Base-by-base conservation (phyloP, 2,888 invertebrate species). In the Latheticus oryzae region DNA sequence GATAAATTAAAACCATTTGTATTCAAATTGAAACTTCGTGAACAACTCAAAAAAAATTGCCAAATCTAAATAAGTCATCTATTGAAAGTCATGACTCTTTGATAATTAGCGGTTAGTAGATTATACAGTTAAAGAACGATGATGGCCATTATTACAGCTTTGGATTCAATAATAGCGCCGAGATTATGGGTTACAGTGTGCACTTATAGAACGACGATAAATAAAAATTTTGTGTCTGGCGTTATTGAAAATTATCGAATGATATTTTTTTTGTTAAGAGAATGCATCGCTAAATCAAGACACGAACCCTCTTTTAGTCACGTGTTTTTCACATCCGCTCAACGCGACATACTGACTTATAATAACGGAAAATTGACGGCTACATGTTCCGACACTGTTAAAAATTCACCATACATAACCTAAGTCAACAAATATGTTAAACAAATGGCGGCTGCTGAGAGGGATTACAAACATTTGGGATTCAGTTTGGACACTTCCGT, bases 341-440 rank as follows among this genome's bases (percentile, higher is more conserved):
- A 62, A 60, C 61, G 72, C 76, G 77, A 76, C 77, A 77, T 68
- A 77, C 75, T 77, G 76, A 77, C 77, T 77, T 76, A 76, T 69
- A 76, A 76, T 77, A 75, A 76, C 74, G 76, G 75, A 76, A 73
- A 69, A 51, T 50, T 24, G 21, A 51, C 55, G 24, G 40, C 35
- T 51, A 35, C 12, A 17, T 33, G 54, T 35, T 40, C 48, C 26
- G 28, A 38, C 37, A 52, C 38, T 60, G 63, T 47, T 58, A 57
- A 62, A 66, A 68, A 68, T 67, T 65, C 63, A 61, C 58, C 54
- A 63, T 48, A 67, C 68, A 62, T 65, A 64, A 64, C 68, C 66
- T 68, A 61, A 61, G 63, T 50, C 66, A 64, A 68, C 66, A 62
- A 62, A 59, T 64, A 64, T 58, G 52, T 32, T 42, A 28, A 52